These are phyloP conservation scores for Apamea epomidion DNA, from an alignment of 2,888 invertebrate genomes.

Conservation along the genomic window DNA sequence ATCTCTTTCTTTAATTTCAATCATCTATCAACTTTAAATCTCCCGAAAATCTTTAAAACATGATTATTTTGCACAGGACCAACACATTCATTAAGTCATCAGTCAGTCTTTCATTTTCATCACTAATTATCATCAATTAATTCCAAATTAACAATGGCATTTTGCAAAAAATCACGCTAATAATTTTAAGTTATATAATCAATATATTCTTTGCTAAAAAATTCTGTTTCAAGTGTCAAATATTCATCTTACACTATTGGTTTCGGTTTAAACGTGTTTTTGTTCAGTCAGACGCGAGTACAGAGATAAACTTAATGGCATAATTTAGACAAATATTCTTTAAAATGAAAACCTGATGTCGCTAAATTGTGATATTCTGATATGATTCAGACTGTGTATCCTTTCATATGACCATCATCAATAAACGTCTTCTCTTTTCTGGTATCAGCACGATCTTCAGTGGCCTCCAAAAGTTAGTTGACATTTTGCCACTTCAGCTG, in stretches of 20 bases:
- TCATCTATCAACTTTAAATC: not conserved
- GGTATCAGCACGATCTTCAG: too few species aligned
- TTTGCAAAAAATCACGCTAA: not conserved
- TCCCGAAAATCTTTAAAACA: not conserved
- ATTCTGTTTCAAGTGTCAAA: slow-evolving; percentile 46
- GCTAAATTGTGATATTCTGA: not conserved
- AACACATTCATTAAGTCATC: slow-evolving; percentile 11
- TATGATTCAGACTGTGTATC: not conserved
- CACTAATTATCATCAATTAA: slow-evolving; percentile 6
- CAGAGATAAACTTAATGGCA: slow-evolving; percentile 32
- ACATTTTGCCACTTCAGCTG: too few species aligned
- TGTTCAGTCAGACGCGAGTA: slow-evolving; percentile 28
- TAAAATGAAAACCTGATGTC: slow-evolving; percentile 34
- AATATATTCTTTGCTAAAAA: slow-evolving; percentile 8
- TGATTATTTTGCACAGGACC: slow-evolving; percentile 28
- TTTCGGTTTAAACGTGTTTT: slow-evolving; percentile 10
- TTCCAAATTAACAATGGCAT: slow-evolving; percentile 9
- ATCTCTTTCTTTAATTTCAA: not conserved
- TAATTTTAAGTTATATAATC: slow-evolving; percentile 19
- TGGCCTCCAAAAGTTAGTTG: too few species aligned
- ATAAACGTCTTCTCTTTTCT: not conserved
- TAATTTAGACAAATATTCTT: slow-evolving; percentile 13
- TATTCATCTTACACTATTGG: slow-evolving; percentile 40
- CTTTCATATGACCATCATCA: not conserved
- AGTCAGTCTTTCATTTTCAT: not conserved